phyloP scores from a whole-genome alignment of 2,113 vertebrate species.

The Phainopepla nitens region DNA sequence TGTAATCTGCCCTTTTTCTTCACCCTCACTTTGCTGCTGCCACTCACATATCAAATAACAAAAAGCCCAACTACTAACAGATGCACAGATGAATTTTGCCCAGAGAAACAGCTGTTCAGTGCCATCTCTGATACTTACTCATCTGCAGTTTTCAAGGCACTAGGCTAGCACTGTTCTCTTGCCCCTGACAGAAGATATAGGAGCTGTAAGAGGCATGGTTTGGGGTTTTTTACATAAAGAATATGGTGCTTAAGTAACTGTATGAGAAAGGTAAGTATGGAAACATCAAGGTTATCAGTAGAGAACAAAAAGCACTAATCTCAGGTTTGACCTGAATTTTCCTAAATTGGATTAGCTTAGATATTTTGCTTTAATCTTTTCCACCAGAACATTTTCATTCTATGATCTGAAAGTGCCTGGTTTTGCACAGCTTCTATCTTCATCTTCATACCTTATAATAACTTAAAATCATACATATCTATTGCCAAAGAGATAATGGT shows the following conservation, averaged over 20 bases:
- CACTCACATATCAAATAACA: not conserved
- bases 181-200: not conserved
- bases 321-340: constrained; percentile 47
- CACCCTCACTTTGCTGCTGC: not conserved
- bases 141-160: not conserved
- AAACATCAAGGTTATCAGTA: constrained; percentile 18
- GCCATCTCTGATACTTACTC: not conserved
- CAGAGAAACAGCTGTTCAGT: not conserved
- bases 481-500: not conserved
- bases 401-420: not conserved
- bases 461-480: not conserved
- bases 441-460: not conserved
- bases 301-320: constrained; percentile 10
- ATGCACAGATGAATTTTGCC: not conserved
- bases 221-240: not conserved
- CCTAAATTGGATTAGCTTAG: constrained; percentile 10
- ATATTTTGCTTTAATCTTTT: constrained; percentile 39
- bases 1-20: not conserved
- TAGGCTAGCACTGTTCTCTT: not conserved
- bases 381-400: not conserved
- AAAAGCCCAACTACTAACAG: not conserved
- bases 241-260: not conserved
- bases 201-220: not conserved
- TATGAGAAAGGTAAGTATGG: not conserved
- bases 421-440: not conserved